A percentile compares a stretch with the other conserved stretches of the same genome.
phyloP scores from a whole-genome alignment of 1,140 invertebrate genomes.

The Mactra quadrangularis region DNA sequence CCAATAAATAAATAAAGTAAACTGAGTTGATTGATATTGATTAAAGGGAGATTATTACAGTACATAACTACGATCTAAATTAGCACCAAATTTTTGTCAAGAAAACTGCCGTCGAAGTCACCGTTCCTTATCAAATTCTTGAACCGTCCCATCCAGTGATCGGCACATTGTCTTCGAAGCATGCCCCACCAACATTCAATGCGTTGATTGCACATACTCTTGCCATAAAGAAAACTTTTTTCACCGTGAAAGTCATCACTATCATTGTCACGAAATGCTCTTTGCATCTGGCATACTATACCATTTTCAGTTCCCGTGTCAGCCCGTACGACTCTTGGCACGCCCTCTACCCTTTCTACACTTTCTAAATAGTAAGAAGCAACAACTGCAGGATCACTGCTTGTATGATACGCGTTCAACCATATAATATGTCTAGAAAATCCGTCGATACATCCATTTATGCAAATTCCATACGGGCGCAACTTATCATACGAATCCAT shows the following conservation, averaged over 20 bases:
- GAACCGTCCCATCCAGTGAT: slow-evolving; percentile 65
- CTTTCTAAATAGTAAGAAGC: slow-evolving; percentile 66
- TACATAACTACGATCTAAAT: no score
- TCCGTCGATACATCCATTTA: slow-evolving; percentile 75
- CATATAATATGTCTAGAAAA: slow-evolving; percentile 74
- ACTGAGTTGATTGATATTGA: no score
- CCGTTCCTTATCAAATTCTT: slow-evolving; percentile 47
- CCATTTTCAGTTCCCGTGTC: slow-evolving; percentile 65
- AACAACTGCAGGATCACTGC: slow-evolving; percentile 65
- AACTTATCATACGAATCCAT: slow-evolving; percentile 79
- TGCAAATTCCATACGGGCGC: slow-evolving; percentile 74
- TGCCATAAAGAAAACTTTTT: slow-evolving; percentile 63
- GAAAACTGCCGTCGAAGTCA: slow-evolving; percentile 45
- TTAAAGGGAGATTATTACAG: no score
- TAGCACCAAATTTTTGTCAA: slow-evolving; percentile 44
- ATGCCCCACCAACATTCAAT: slow-evolving; percentile 70
- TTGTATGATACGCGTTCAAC: slow-evolving; percentile 69
- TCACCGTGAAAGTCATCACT: slow-evolving; percentile 51
- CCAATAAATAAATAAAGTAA: no score
- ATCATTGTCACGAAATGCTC: slow-evolving; percentile 52
- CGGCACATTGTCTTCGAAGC: slow-evolving; percentile 45
- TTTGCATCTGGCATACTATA: slow-evolving; percentile 56
- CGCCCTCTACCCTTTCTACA: slow-evolving; percentile 45
- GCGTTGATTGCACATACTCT: slow-evolving; percentile 65
- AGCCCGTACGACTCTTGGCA: slow-evolving; percentile 41